Evolutionary conservation across 2,113 vertebrate species (phyloP), one percentile per base, ranked within the genome.

Genomic region (Cyanistes caeruleus): DNA sequence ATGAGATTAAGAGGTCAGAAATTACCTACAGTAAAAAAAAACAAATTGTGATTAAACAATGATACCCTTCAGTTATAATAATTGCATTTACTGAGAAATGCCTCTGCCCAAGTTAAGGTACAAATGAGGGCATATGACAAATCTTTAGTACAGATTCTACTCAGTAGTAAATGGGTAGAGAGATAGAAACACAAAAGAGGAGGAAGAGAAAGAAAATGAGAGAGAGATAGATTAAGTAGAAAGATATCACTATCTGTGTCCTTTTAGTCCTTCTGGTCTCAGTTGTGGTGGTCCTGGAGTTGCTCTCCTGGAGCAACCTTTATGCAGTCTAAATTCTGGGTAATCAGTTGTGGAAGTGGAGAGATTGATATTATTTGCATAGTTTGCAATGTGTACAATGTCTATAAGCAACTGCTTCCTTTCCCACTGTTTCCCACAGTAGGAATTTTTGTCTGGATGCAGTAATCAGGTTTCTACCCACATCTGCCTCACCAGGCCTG

Each of bases 371-470:
- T 23, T 1, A 0, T 59, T n/a, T 15, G 23, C 24, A 4, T 28
- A 12, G 21, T 51, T 19, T 51, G 15, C 30, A 10, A 41, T n/a
- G 30, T n/a, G 4, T 28, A 14, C 9, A 59, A 33, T 18, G 11
- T 39, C 4, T 37, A 20, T 28, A 82, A 24, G 15, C 4, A 59
- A n/a, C 41, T 59, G 43, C 14, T 49, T 49, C 53, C 7, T 22
- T 68, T 69, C 11, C 6, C 2, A 59, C 5, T 0, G 1, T 81
- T 58, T 81, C 14, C 7, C 0, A 0, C 28, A 22, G n/a, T 11
- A 23, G 53, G 22, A 49, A 41, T n/a, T 59, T 23, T 59, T 49
- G 28, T 58, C 43, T 14, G 9, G 23, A 14, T 58, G 17, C 14
- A 21, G 11, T 39, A 69, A 41, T 16, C 14, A 69, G 27, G 11